Conservation (phyloP, 2,888 invertebrate species). For the Magallana nippona region DNA sequence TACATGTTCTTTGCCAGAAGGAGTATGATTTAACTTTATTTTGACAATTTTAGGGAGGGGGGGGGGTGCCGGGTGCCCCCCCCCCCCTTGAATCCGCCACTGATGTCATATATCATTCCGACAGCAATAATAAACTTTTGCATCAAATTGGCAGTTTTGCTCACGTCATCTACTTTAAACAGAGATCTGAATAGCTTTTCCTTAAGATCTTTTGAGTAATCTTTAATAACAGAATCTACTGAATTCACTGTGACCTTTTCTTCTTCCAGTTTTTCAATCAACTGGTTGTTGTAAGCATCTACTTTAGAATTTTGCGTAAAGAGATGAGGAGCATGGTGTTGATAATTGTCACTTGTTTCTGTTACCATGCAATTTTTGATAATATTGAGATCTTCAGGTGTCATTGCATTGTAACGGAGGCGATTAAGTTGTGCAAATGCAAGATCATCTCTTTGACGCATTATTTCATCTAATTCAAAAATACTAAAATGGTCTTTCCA, state of each 20-base stretch:
- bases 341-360: background rate
- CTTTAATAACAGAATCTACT: slow-evolving; percentile 13
- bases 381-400: slow-evolving; percentile 23
- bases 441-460: slow-evolving; percentile 51
- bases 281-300: background rate
- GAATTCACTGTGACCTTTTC: background rate
- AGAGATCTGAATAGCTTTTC: background rate
- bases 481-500: slow-evolving; percentile 51
- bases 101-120: slow-evolving; percentile 52
- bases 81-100: too few species aligned
- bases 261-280: too few species aligned
- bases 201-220: background rate
- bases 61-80: too few species aligned
- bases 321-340: background rate
- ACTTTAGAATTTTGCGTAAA: background rate
- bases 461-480: slow-evolving; percentile 54
- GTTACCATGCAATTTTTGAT: background rate
- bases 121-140: slow-evolving; percentile 38
- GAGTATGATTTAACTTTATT: too few species aligned
- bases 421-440: slow-evolving; percentile 54
- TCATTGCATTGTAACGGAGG: slow-evolving; percentile 49
- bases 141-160: slow-evolving; percentile 37
- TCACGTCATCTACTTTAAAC: slow-evolving; percentile 19
- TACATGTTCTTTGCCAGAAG: too few species aligned
- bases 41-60: too few species aligned